Evolutionary conservation across 1,140 invertebrate species (phyloP).

Genomic region (Lordiphosa clarofinis): DNA sequence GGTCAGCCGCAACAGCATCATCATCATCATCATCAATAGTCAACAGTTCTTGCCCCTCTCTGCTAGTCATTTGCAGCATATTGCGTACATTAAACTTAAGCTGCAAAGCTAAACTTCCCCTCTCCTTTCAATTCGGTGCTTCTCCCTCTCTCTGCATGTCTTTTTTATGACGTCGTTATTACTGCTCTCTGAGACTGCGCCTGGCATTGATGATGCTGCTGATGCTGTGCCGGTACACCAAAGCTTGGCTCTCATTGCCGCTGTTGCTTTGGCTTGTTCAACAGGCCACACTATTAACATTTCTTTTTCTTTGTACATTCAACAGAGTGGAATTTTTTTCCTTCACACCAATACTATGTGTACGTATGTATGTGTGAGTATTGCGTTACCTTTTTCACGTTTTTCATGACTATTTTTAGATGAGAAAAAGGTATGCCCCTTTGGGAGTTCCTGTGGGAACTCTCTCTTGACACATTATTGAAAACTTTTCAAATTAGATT

Average conservation of each 20-base stretch:
- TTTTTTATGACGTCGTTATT: slow-evolving; percentile 42
- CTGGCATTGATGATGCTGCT: slow-evolving; percentile 10
- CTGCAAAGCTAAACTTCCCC: slow-evolving; percentile 35
- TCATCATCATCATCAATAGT: slow-evolving; percentile 28
- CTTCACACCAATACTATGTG: slow-evolving; percentile 9
- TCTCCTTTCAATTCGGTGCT: no score
- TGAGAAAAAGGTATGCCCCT: slow-evolving; percentile 6
- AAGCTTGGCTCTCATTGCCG: slow-evolving; percentile 29
- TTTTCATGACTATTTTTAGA: slow-evolving; percentile 53
- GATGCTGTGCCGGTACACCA: slow-evolving; percentile 43
- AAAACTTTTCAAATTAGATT: slow-evolving; percentile 44
- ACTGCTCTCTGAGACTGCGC: slow-evolving; percentile 35
- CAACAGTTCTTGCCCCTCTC: slow-evolving; percentile 9
- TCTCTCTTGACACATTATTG: slow-evolving; percentile 35
- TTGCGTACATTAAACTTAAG: slow-evolving; percentile 27
- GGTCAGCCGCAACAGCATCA: slow-evolving; percentile 10
- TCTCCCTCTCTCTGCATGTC: slow-evolving; percentile 1
- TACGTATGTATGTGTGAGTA: slow-evolving; percentile 3
- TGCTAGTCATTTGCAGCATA: slow-evolving; percentile 8
- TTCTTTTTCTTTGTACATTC: slow-evolving; percentile 54
- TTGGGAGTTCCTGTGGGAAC: slow-evolving; percentile 6
- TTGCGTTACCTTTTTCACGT: slow-evolving; percentile 26
- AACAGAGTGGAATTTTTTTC: slow-evolving; percentile 57
- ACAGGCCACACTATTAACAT: slow-evolving; percentile 69
- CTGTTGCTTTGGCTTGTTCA: slow-evolving; percentile 64